Evolutionary conservation across 2,888 invertebrate species (phyloP), one percentile per base, ranked within the genome.

Genomic region (Drosophila algonquin): DNA sequence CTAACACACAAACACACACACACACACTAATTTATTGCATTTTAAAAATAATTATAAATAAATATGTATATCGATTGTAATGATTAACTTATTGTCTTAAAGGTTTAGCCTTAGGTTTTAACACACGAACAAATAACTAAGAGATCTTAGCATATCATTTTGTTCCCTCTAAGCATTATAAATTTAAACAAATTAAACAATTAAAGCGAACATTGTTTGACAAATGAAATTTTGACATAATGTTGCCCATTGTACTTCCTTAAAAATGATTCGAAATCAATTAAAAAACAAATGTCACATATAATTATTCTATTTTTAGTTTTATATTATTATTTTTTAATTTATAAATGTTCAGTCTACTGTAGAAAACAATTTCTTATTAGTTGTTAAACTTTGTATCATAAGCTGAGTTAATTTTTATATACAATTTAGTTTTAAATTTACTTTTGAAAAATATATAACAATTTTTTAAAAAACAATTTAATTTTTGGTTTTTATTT

Each of bases 201-300:
- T 51, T 7, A 16, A 64, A 32, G 30, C 50, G 52, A 53, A 63
- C 54, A 21, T 52, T 44, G 59, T 63, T 59, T 40, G 57, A 57
- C 45, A 35, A 51, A 51, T 63, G 62, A 63, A 75, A 69, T 63
- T 59, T 58, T 45, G 63, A 75, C 79, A 74, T n/a, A n/a, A n/a
- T 40, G 40, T 77, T 67, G 68, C 77, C 80, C 80, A 75, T 68
- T 76, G 84, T 85, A 89, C 83, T 89, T 89, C 90, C 89, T 89
- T 88, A 90, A 81, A 90, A 81, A 75, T 89, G 89, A 90, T 89
- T 83, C 63, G 81, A 86, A 85, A 85, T 85, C 88, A 81, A 80
- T 40, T 21, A 3, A 27, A 40, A 63, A 48, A 48, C 21, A 40
- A 51, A 50, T 21, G 45, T 50, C 57, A 77, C 63, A 54, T 74